Conservation (phyloP, 2,888 invertebrate species). For the Eubasilissa splendida region DNA sequence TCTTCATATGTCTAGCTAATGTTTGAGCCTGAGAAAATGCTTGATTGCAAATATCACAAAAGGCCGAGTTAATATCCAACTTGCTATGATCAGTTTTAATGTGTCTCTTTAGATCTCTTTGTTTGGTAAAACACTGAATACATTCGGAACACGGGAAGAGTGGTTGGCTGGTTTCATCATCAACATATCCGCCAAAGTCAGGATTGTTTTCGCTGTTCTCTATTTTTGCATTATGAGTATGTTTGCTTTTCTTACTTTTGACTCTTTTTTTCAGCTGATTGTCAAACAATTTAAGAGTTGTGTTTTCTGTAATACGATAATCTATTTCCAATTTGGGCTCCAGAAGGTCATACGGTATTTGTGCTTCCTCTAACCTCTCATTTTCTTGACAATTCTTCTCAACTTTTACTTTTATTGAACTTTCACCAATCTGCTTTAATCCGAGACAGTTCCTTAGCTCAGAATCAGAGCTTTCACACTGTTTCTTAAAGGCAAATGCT, state of each 20-base stretch:
- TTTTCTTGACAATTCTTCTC: constrained; percentile 35
- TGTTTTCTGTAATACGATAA: constrained; percentile 12
- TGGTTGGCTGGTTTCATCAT: constrained; percentile 65
- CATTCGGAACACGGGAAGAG: constrained; percentile 66
- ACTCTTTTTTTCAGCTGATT: constrained; percentile 8
- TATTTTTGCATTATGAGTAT: not conserved
- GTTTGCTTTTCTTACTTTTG: constrained; percentile 35
- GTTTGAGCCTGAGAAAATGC: constrained; percentile 66
- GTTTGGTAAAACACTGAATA: constrained; percentile 63
- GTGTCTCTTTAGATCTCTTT: constrained; percentile 62
- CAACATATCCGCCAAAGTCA: constrained; percentile 33
- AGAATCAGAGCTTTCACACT: constrained; percentile 56
- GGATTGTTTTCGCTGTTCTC: constrained; percentile 24
- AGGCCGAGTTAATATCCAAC: constrained; percentile 11
- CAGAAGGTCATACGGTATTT: constrained; percentile 7
- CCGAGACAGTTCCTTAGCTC: constrained; percentile 49
- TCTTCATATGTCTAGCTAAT: constrained; percentile 65
- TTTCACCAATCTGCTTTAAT: not conserved
- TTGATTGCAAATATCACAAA: constrained; percentile 65
- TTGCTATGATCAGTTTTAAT: constrained; percentile 47
- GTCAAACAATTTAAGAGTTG: not conserved
- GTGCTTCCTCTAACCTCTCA: constrained; percentile 5
- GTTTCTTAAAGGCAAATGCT: constrained; percentile 56
- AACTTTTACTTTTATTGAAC: constrained; percentile 33
- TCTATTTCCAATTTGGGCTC: constrained; percentile 51